These are phyloP conservation scores for Tuberolachnus salignus DNA, from an alignment of 2,888 invertebrate species.

Conservation along the genomic window DNA sequence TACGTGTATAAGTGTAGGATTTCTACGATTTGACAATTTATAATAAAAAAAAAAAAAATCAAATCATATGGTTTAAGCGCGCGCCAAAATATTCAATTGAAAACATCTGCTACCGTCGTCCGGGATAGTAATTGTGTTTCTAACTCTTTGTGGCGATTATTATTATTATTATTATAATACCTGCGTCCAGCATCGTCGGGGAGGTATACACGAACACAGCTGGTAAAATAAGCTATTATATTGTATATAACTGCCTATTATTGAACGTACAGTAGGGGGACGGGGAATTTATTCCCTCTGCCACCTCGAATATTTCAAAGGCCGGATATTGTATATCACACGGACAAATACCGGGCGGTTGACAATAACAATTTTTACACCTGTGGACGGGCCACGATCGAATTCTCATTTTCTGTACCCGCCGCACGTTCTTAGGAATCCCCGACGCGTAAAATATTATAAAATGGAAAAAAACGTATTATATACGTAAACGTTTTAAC, in stretches of 20 bases:
- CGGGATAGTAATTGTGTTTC: conserved; percentile 7
- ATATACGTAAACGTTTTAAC: too few relatives aligned
- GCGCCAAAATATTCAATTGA: conserved; percentile 38
- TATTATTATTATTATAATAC: too few relatives aligned
- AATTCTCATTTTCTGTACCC: too few relatives aligned
- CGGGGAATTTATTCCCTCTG: conserved; percentile 29
- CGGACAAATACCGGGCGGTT: conserved; percentile 20
- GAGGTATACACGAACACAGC: conserved; percentile 1
- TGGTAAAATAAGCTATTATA: conserved; percentile 25
- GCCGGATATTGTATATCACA: conserved; percentile 51
- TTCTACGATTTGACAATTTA: conserved; percentile 34
- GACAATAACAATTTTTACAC: conserved; percentile 43
- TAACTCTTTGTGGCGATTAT: conserved; percentile 22
- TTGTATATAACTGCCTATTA: not conserved
- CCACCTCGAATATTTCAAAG: conserved; percentile 22
- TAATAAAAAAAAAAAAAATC: conserved; percentile 11
- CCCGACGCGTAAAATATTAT: too few relatives aligned
- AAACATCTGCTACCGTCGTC: conserved; percentile 31
- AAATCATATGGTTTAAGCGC: conserved; percentile 28
- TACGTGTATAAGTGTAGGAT: not conserved
- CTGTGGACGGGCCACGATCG: conserved; percentile 12
- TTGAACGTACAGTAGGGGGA: conserved; percentile 7
- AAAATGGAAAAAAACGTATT: too few relatives aligned
- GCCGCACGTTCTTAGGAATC: too few relatives aligned
- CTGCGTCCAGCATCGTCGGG: too few relatives aligned